These are phyloP conservation scores for Drosophila yooni DNA, from an alignment of 2,888 invertebrate genomes.

Conservation along the genomic window DNA sequence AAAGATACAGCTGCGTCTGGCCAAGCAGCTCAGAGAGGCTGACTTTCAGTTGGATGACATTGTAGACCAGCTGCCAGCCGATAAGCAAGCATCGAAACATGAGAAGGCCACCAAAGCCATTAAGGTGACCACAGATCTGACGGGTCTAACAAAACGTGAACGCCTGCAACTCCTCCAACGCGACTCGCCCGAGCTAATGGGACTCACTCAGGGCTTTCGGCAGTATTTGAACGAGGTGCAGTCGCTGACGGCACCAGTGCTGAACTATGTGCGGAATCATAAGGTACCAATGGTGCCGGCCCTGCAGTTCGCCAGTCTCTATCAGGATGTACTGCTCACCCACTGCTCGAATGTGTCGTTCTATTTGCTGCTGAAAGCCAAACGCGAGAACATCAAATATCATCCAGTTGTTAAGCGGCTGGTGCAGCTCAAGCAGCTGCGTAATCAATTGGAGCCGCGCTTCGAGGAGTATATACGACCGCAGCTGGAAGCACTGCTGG, in stretches of 20 bases:
- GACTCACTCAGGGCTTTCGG: conserved; percentile 92
- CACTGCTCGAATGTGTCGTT: conserved; percentile 94
- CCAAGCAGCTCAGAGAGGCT: conserved; percentile 91
- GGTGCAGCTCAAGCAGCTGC: conserved; percentile 91
- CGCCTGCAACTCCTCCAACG: conserved; percentile 91
- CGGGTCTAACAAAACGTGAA: conserved; percentile 90
- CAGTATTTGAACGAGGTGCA: conserved; percentile 89
- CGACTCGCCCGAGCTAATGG: conserved; percentile 94
- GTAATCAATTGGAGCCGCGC: conserved; percentile 90
- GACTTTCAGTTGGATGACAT: conserved; percentile 86
- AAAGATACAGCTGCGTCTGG: conserved; percentile 91
- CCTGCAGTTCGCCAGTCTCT: conserved; percentile 89
- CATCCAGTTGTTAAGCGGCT: conserved; percentile 96
- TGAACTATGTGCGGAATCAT: conserved; percentile 87
- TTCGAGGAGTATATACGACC: conserved; percentile 89
- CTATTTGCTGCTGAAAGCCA: conserved; percentile 93
- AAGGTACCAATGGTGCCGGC: conserved; percentile 89
- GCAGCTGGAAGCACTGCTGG: conserved; percentile 88
- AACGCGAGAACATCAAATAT: conserved; percentile 89
- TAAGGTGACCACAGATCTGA: conserved; percentile 91
- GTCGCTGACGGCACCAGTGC: conserved; percentile 88
- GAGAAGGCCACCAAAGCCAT: conserved; percentile 28
- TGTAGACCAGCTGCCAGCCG: not conserved
- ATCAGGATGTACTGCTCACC: conserved; percentile 90
- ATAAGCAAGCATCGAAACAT: not conserved